These are phyloP conservation scores for Ophioninae sp. DNA, from an alignment of 2,888 invertebrate species.

Conservation along the genomic window DNA sequence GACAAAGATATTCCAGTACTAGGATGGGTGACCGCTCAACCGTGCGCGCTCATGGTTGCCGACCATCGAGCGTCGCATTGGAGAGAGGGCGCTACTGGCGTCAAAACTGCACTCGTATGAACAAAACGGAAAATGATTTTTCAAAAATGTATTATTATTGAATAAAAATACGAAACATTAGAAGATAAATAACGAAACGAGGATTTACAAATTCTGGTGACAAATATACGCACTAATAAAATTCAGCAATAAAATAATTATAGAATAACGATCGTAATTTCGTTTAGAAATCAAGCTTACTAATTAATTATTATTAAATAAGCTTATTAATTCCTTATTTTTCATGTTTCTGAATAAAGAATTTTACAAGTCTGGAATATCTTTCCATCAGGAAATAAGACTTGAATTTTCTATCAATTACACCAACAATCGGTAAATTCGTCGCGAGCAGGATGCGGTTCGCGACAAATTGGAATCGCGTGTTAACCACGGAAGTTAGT, in stretches of 20 bases:
- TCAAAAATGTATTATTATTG: background rate
- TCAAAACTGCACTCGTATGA: no score
- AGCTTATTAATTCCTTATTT: no score
- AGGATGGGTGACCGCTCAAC: background rate
- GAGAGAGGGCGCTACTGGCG: background rate
- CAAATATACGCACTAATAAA: background rate
- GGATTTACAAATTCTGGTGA: background rate
- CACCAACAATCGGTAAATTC: conserved; percentile 8
- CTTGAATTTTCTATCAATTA: conserved; percentile 1
- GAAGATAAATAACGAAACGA: background rate
- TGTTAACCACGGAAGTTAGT: conserved; percentile 31
- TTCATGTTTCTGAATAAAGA: no score
- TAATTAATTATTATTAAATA: no score
- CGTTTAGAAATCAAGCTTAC: background rate
- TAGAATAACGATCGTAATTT: background rate
- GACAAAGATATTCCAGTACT: background rate
- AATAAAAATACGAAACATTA: background rate
- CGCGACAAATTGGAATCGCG: conserved; percentile 44
- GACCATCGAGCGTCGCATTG: background rate
- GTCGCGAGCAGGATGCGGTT: background rate
- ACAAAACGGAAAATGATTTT: background rate
- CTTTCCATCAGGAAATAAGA: background rate
- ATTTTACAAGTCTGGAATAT: no score
- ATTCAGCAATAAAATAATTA: background rate
- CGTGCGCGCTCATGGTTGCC: background rate